These are phyloP conservation scores for Melikaiella ostensackeni DNA, from an alignment of 2,888 invertebrate species.

Conservation along the genomic window DNA sequence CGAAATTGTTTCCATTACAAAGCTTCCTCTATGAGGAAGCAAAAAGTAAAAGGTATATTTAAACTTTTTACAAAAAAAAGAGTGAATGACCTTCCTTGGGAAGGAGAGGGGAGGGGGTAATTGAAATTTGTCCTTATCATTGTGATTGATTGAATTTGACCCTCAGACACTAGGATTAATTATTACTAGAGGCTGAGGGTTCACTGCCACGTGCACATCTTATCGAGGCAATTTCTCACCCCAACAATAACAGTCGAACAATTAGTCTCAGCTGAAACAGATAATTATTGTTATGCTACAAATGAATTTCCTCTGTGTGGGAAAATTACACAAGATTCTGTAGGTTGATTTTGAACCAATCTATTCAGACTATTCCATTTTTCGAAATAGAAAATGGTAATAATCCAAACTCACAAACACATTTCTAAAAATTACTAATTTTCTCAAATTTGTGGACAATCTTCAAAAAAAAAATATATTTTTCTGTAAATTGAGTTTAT, in stretches of 20 bases:
- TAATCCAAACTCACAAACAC: too few species aligned
- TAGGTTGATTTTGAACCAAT: too few species aligned
- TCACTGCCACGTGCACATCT: conserved; percentile 8
- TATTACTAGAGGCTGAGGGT: not conserved
- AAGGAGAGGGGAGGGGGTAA: not conserved
- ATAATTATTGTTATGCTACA: conserved; percentile 6
- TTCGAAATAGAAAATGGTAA: too few species aligned
- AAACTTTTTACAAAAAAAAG: not conserved
- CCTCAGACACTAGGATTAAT: conserved; percentile 14
- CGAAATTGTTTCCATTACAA: too few species aligned
- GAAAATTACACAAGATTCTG: not conserved
- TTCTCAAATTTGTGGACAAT: too few species aligned
- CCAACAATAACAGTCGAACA: conserved; percentile 4
- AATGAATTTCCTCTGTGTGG: not conserved
- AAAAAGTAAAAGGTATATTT: too few species aligned
- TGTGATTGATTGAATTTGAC: conserved; percentile 23
- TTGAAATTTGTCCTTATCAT: conserved; percentile 16
- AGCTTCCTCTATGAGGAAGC: too few species aligned
- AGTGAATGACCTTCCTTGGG: not conserved
- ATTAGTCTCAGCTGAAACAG: not conserved
- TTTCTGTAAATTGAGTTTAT: too few species aligned
- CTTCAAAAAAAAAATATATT: too few species aligned
- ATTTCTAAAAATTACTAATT: too few species aligned
- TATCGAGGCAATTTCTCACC: conserved; percentile 12
- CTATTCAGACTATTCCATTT: too few species aligned